These are phyloP conservation scores for Rhopalosiphum padi DNA, from an alignment of 1,140 invertebrate species.

Conservation along the genomic window DNA sequence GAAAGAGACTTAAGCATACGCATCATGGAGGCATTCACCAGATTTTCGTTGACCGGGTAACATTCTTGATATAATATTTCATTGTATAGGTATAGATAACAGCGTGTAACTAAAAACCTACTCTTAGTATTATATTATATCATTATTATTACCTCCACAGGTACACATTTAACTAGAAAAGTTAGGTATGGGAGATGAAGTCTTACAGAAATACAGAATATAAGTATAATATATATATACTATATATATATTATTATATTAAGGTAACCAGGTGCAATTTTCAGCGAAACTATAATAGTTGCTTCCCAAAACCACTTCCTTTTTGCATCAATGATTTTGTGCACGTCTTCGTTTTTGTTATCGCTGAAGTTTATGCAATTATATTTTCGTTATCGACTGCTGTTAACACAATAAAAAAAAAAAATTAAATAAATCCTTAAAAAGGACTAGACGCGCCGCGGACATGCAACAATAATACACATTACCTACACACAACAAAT, in stretches of 20 bases:
- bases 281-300: not conserved
- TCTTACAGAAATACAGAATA: not conserved
- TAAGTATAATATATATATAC: not conserved
- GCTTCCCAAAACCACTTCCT: not conserved
- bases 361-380: not conserved
- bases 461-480: not conserved
- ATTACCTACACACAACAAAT: not conserved
- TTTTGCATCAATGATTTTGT: not conserved
- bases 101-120: not conserved
- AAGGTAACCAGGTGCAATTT: not conserved
- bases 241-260: too few relatives aligned
- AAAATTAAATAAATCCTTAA: not conserved
- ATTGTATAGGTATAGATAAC: not conserved
- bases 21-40: constrained; percentile 86
- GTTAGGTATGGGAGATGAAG: not conserved
- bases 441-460: not conserved
- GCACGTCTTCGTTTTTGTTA: not conserved
- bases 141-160: not conserved
- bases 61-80: not conserved
- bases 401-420: not conserved
- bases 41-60: constrained; percentile 88
- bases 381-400: not conserved
- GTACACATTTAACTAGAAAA: not conserved
- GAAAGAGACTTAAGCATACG: constrained; percentile 84
- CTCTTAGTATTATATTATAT: not conserved